These are phyloP conservation scores for Aeoliscus strigatus DNA, from an alignment of 2,797 vertebrate species.

Conservation along the genomic window DNA sequence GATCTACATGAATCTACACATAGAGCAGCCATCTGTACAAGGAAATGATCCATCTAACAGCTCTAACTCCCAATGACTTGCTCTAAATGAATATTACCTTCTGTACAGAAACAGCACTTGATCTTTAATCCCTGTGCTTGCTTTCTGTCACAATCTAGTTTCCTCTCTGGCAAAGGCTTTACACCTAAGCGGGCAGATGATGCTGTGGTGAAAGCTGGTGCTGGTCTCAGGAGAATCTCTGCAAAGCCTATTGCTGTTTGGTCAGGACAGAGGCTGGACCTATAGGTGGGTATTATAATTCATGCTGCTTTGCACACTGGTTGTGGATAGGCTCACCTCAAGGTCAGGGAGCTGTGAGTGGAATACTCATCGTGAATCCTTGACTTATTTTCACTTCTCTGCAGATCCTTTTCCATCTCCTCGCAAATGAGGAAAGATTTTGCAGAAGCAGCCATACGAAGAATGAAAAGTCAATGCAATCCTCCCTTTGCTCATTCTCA, in stretches of 20 bases:
- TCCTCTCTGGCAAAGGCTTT: too few species aligned
- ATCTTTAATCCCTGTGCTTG: too few species aligned
- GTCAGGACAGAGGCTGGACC: conserved; percentile 52
- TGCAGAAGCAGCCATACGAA: conserved; percentile 21
- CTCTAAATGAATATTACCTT: too few species aligned
- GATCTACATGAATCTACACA: too few species aligned
- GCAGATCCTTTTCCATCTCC: conserved; percentile 52
- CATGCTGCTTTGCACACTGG: conserved; percentile 63
- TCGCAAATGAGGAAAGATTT: conserved; percentile 47
- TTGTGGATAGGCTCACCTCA: conserved; percentile 74
- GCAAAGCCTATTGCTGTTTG: conserved; percentile 40
- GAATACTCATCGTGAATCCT: conserved; percentile 76
- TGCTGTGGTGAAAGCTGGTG: too few species aligned
- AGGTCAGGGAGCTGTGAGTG: conserved; percentile 75
- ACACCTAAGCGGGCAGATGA: too few species aligned
- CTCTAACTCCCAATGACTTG: too few species aligned
- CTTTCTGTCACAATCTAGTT: too few species aligned
- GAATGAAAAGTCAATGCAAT: conserved; percentile 26
- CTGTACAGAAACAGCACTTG: too few species aligned
- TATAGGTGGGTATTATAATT: conserved; percentile 72
- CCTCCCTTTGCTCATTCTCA: too few species aligned
- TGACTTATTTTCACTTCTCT: conserved; percentile 61
- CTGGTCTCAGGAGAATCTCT: conserved; percentile 41
- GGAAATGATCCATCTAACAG: too few species aligned
- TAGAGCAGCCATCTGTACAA: too few species aligned